Evolutionary conservation across 2,113 vertebrate genomes (phyloP).

Genomic region (Sinocyclocheilus grahami): DNA sequence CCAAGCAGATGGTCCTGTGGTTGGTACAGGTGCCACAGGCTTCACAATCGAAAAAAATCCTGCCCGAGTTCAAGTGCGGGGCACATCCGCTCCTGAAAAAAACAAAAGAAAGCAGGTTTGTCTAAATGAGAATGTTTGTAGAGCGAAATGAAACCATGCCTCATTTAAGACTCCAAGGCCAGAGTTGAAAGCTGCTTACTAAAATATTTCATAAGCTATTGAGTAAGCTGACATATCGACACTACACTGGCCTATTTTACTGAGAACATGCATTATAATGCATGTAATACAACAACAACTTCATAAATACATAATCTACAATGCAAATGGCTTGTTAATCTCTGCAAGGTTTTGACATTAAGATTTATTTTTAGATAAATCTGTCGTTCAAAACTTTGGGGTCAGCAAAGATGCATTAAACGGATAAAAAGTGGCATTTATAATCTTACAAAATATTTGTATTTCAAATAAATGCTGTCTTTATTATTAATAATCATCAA

Average conservation of each 20-base stretch:
- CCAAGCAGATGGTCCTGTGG: constrained; percentile 61
- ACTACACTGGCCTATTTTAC: neutral
- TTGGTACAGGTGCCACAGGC: constrained; percentile 61
- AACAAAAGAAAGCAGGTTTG: constrained; percentile 14
- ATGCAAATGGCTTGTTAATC: neutral
- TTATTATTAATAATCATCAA: too few species aligned
- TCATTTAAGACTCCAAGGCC: constrained; percentile 4
- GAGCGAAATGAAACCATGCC: constrained; percentile 36
- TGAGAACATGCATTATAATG: neutral
- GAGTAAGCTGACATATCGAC: constrained; percentile 21
- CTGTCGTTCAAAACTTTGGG: neutral
- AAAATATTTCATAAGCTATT: constrained; percentile 31
- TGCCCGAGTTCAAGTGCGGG: constrained; percentile 59
- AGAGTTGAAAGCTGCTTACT: constrained; percentile 4
- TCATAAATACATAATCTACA: neutral
- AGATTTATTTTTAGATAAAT: too few species aligned
- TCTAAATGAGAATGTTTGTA: constrained; percentile 2
- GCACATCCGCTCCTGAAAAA: constrained; percentile 50
- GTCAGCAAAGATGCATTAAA: neutral
- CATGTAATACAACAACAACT: neutral
- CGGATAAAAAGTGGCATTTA: neutral
- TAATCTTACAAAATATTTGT: neutral
- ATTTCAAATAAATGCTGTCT: neutral
- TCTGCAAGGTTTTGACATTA: neutral
- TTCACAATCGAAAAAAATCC: constrained; percentile 22